Evolutionary conservation across 2,888 invertebrate genomes (phyloP).

Genomic region (Dione vanillae): DNA sequence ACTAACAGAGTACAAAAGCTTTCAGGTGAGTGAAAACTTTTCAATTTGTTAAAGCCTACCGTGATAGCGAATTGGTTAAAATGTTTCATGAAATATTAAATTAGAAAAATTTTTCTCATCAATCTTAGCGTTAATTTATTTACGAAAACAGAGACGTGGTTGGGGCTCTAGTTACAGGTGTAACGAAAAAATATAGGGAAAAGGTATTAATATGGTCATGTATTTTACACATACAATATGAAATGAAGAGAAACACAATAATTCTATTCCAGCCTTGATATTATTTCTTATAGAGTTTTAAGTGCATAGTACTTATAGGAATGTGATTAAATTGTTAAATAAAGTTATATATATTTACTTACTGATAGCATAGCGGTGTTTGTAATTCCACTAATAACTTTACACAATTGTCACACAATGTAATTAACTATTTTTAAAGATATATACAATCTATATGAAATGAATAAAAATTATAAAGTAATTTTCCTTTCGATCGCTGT

Average conservation of each 20-base stretch:
- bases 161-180: neutral
- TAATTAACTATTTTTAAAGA: neutral
- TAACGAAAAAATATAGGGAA: slow-evolving; percentile 1
- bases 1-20: neutral
- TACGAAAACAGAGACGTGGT: neutral
- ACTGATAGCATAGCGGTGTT: neutral
- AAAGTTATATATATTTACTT: neutral
- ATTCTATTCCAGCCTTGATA: too few relatives aligned
- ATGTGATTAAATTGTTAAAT: too few relatives aligned
- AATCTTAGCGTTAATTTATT: slow-evolving; percentile 21
- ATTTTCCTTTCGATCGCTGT: neutral
- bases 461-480: neutral
- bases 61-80: slow-evolving; percentile 18
- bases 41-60: slow-evolving; percentile 4
- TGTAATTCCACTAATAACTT: neutral
- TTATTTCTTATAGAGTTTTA: too few relatives aligned
- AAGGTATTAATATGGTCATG: neutral
- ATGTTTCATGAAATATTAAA: slow-evolving; percentile 18
- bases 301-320: too few relatives aligned
- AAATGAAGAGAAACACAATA: neutral
- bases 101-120: slow-evolving; percentile 15
- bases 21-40: neutral
- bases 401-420: neutral
- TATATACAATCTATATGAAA: too few relatives aligned
- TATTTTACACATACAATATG: neutral